phyloP scores from a whole-genome alignment of 2,797 vertebrate species.

The Psittacula derbiana region DNA sequence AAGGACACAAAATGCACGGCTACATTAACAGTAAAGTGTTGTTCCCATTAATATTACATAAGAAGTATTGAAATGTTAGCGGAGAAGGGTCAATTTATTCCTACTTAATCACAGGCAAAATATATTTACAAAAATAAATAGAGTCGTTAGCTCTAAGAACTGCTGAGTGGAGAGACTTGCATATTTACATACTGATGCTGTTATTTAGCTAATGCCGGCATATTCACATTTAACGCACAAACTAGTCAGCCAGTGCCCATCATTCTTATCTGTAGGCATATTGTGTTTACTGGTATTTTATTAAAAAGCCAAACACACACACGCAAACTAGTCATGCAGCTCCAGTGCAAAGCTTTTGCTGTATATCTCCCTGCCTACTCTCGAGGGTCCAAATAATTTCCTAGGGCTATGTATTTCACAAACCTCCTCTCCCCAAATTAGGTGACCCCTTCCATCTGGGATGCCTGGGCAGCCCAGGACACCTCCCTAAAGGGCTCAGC shows the following conservation, averaged over 20 bases:
- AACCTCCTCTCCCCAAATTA: background rate
- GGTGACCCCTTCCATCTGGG: background rate
- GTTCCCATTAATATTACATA: background rate
- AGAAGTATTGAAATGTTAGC: conserved; percentile 26
- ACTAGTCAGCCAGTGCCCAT: background rate
- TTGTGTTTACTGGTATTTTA: background rate
- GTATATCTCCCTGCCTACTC: background rate
- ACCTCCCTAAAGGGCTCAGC: background rate
- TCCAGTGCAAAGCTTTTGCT: background rate
- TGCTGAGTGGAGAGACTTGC: conserved; percentile 32
- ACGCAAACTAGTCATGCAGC: background rate
- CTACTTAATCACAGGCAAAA: conserved; percentile 47
- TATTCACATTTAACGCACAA: background rate
- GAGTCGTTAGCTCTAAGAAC: conserved; percentile 11
- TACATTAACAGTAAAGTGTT: background rate
- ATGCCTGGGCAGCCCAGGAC: background rate
- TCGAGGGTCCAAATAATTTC: background rate
- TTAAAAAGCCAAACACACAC: background rate
- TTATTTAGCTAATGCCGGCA: conserved; percentile 17
- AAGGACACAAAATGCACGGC: background rate
- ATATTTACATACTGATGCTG: conserved; percentile 47
- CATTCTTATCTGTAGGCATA: background rate
- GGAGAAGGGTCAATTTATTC: conserved; percentile 38
- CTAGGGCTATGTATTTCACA: background rate
- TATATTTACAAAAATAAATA: conserved; percentile 38